These are phyloP conservation scores for Halcyon malimbica DNA, from an alignment of 2,113 vertebrate species.

Conservation along the genomic window DNA sequence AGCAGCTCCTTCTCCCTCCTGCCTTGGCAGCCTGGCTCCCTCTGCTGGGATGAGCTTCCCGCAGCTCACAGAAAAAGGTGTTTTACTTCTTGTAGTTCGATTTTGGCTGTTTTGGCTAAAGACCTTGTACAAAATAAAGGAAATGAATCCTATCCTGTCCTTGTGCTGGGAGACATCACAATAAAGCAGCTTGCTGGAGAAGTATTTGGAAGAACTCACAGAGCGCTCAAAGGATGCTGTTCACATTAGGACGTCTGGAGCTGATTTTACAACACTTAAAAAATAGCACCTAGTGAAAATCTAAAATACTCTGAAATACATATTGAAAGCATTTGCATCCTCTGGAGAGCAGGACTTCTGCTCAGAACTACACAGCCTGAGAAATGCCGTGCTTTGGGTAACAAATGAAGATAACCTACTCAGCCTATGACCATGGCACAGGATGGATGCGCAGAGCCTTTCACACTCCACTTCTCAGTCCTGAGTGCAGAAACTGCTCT, in stretches of 20 bases:
- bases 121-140: accelerated
- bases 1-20: background rate
- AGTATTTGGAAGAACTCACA: accelerated
- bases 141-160: background rate
- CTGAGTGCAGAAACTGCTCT: background rate
- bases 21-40: background rate
- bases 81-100: background rate
- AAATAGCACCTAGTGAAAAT: background rate
- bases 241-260: too few species aligned
- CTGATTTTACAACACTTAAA: background rate
- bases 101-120: background rate
- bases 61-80: background rate
- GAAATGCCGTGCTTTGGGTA: background rate
- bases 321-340: background rate
- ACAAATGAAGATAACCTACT: background rate
- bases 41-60: slow-evolving; percentile 9
- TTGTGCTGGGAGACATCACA: background rate
- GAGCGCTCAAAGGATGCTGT: accelerated
- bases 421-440: accelerated
- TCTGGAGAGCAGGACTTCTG: background rate
- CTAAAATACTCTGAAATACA: background rate
- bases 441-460: background rate
- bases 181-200: accelerated
- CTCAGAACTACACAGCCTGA: background rate
- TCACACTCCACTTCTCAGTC: background rate